A percentile compares a stretch with the other conserved stretches of the same genome.
Conservation (phyloP, 2,113 vertebrate genomes). For the Malurus melanocephalus region DNA sequence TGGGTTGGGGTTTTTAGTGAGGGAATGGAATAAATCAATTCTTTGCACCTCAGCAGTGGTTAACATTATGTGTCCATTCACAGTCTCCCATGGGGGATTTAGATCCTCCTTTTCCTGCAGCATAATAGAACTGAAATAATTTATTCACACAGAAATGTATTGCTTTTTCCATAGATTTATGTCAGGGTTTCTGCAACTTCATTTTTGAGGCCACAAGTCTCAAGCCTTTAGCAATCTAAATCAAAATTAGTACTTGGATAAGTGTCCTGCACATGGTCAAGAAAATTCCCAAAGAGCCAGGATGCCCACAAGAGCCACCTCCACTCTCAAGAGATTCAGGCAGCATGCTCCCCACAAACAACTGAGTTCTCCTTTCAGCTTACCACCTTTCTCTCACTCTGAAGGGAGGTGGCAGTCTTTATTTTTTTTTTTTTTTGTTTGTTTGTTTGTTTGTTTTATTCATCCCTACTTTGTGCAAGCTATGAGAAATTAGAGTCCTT, state of each 20-base stretch:
- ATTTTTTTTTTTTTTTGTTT: too few relatives aligned
- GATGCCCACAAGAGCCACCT: neutral
- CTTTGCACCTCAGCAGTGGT: neutral
- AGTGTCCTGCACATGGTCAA: neutral
- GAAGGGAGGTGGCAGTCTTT: neutral
- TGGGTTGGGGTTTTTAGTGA: neutral
- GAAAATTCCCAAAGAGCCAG: neutral
- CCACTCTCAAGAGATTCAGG: neutral
- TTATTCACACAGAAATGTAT: neutral
- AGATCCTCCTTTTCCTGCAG: neutral
- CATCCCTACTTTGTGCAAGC: neutral
- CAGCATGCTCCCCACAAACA: rapidly evolving
- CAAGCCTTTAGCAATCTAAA: neutral
- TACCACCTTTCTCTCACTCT: neutral
- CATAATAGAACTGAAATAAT: neutral
- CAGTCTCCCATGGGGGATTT: neutral
- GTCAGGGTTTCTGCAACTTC: neutral
- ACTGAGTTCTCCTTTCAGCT: neutral
- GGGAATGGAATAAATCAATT: neutral
- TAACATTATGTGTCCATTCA: rapidly evolving
- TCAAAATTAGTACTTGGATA: neutral
- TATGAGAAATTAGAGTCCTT: neutral
- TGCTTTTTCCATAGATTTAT: neutral
- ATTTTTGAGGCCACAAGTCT: neutral
- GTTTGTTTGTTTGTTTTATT: neutral